Base-by-base conservation (phyloP, 2,888 invertebrate species). In the Eilema griseolum region DNA sequence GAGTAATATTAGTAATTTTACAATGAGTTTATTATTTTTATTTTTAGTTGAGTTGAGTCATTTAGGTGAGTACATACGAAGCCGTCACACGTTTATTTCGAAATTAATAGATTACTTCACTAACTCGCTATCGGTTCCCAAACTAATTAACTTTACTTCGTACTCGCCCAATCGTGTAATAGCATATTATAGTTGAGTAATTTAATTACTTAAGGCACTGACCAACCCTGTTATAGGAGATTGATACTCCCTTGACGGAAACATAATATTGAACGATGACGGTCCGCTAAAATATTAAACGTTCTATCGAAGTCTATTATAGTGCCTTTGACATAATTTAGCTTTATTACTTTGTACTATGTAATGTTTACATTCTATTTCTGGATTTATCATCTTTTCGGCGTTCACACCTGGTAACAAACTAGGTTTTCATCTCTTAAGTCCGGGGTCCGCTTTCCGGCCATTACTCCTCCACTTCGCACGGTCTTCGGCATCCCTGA, bases 141-240 rank as follows among this genome's bases (percentile, higher is more conserved):
- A 23, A 59, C 59, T 59, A 37, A 37, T 37, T 37, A 37, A 26
- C 7, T 57, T 57, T 14, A 57, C 24, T 59, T 59, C 16, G 24
- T 26, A 26, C 26, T 16, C 14, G 59, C 16, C 26, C 26, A 28
- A 59, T 59, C 26, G 59, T 20, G 26, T 20, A 59, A 26, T 59
- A 28, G 4, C 7, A 24, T 14, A 14, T 59, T 59, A 26, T 28
- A 26, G 59, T 59, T 26, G 59, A 59, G 26, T 26, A 59, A 59
- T 59, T 59, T 59, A 59, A 24, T 59, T 20, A 59, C 61, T 23
- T 61, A 61, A 61, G 33, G 10, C 33, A 12, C 28, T 61, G n/a
- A 33, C n/a, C 23, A 61, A 37, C 28, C 26, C n/a, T 33, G 37
- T n/a, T 62, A 4, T 37, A 23, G 12, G 33, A 62, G 12, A 5